These are phyloP conservation scores for Lasioglossum oenotherae DNA, from an alignment of 2,888 invertebrate genomes.

Conservation along the genomic window DNA sequence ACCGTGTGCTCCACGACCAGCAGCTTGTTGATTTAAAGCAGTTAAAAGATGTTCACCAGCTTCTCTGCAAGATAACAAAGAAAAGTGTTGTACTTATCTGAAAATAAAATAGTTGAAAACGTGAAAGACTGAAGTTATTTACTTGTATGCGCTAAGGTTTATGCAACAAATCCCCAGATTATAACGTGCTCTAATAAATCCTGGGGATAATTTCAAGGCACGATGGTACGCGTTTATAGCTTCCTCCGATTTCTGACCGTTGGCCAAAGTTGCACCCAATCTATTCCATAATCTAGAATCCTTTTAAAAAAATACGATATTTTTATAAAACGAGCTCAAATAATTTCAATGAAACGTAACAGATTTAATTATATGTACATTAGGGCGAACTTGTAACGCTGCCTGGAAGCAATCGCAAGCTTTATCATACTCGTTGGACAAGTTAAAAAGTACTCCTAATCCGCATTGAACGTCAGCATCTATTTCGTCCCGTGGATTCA, in stretches of 20 bases:
- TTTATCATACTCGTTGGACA: slow-evolving; percentile 97
- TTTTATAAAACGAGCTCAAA: neutral
- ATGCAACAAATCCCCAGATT: slow-evolving; percentile 99
- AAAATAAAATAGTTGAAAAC: neutral
- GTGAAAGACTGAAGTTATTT: slow-evolving; percentile 53
- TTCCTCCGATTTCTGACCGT: slow-evolving; percentile 97
- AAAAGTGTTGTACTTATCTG: neutral
- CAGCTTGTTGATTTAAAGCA: slow-evolving; percentile 96
- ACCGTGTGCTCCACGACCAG: slow-evolving; percentile 87
- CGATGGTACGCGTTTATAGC: slow-evolving; percentile 98
- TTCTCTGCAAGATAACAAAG: slow-evolving; percentile 86
- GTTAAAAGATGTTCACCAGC: slow-evolving; percentile 98
- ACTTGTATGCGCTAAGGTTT: slow-evolving; percentile 95
- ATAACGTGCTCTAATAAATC: slow-evolving; percentile 98
- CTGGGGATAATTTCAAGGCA: slow-evolving; percentile 96
- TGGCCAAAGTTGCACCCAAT: slow-evolving; percentile 98
- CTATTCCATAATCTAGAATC: slow-evolving; percentile 99
- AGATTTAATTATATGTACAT: slow-evolving; percentile 85
- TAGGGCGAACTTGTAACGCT: slow-evolving; percentile 93
- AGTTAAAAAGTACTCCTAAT: slow-evolving; percentile 97
- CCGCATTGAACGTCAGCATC: slow-evolving; percentile 97
- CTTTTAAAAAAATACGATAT: slow-evolving; percentile 81
- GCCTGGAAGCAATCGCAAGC: slow-evolving; percentile 98
- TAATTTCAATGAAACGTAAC: neutral
- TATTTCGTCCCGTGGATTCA: slow-evolving; percentile 88